phyloP scores from a whole-genome alignment of 2,888 invertebrate species.

The Drosophila barbarae region DNA sequence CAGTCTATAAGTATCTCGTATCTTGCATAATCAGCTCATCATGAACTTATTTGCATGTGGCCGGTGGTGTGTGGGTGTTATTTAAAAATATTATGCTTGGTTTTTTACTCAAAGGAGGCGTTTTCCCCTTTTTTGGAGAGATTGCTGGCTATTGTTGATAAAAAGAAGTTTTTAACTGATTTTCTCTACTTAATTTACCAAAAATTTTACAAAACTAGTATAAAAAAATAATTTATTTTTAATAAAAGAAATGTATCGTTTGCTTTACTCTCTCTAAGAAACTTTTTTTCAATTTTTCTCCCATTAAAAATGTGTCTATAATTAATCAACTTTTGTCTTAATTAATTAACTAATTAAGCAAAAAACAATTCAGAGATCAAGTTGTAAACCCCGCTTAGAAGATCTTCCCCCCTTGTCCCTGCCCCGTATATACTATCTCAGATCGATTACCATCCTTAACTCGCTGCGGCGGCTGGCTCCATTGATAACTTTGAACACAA shows the following conservation, averaged over 20 bases:
- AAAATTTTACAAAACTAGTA: too few species aligned
- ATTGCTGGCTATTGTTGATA: neutral
- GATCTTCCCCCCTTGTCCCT: too few species aligned
- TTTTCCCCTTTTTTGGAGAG: neutral
- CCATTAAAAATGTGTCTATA: constrained; percentile 5
- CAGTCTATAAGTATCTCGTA: constrained; percentile 7
- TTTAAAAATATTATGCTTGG: constrained; percentile 40
- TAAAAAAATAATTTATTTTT: too few species aligned
- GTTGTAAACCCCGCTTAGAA: constrained; percentile 19
- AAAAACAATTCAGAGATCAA: constrained; percentile 30
- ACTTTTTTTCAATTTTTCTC: neutral
- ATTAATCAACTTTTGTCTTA: constrained; percentile 1
- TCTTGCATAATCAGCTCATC: constrained; percentile 63
- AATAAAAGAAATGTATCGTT: too few species aligned
- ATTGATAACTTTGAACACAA: constrained; percentile 72
- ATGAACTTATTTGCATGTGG: constrained; percentile 64
- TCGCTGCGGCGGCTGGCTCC: constrained; percentile 50
- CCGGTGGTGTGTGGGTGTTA: constrained; percentile 25
- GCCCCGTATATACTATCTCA: constrained; percentile 14
- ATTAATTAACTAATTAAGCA: constrained; percentile 33
- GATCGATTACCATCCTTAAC: constrained; percentile 37
- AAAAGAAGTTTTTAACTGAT: neutral
- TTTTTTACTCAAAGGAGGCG: constrained; percentile 2
- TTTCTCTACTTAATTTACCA: neutral
- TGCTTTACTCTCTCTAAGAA: neutral